Percentiles rank a stretch among this genome's conserved stretches.
Conservation (phyloP, 2,888 invertebrate genomes). For the Tipula unca region DNA sequence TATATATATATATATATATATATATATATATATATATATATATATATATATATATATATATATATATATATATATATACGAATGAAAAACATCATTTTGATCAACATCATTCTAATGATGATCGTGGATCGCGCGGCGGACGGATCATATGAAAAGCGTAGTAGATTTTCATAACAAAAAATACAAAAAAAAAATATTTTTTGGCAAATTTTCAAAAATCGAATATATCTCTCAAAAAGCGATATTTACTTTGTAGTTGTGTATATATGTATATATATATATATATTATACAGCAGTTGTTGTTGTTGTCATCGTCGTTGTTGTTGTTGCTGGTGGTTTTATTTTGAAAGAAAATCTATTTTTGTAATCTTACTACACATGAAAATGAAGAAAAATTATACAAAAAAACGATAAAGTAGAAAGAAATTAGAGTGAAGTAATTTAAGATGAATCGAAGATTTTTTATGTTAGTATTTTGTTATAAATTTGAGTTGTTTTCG, state of each 20-base stretch:
- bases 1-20: background rate
- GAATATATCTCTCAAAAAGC: background rate
- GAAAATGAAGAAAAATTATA: background rate
- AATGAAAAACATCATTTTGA: background rate
- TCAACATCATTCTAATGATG: background rate
- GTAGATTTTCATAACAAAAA: background rate
- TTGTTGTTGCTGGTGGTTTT: background rate
- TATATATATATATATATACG: background rate
- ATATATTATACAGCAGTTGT: background rate
- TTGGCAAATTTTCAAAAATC: background rate
- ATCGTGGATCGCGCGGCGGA: background rate
- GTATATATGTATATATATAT: too few species aligned
- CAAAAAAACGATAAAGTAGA: conserved; percentile 2
- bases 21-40: background rate
- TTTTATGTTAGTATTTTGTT: background rate
- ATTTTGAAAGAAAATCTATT: conserved; percentile 14
- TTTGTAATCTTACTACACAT: background rate
- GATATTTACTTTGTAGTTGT: background rate
- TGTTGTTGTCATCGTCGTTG: background rate
- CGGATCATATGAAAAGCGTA: conserved; percentile 14
- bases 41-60: background rate
- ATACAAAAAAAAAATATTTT: background rate
- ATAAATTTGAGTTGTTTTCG: conserved; percentile 14
- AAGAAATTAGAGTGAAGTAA: conserved; percentile 14
- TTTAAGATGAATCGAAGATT: background rate